Evolutionary conservation across 2,113 vertebrate genomes (phyloP).

Genomic region (Microcebus murinus): DNA sequence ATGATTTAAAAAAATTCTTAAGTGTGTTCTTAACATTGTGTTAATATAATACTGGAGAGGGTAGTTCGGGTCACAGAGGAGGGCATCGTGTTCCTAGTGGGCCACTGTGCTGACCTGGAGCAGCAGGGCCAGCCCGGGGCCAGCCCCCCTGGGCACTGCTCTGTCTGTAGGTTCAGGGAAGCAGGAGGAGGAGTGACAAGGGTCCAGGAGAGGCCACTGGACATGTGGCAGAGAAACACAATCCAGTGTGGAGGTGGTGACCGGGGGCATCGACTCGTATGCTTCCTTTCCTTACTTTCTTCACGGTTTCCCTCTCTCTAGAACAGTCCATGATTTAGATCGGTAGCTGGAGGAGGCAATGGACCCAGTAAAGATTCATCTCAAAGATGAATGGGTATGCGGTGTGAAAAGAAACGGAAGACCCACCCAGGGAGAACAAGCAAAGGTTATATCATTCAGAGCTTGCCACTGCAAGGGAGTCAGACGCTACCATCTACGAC

Average conservation of each 20-base stretch:
- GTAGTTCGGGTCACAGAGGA: neutral
- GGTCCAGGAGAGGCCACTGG: neutral
- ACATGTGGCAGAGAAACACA: fast-evolving
- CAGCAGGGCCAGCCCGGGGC: neutral
- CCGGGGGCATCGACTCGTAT: too few relatives aligned
- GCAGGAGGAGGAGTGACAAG: neutral
- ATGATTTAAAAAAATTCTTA: neutral
- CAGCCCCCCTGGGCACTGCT: too few relatives aligned
- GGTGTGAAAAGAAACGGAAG: neutral
- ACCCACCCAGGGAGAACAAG: neutral
- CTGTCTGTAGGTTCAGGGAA: neutral
- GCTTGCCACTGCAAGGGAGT: neutral
- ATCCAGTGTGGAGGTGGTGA: neutral
- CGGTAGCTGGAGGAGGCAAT: neutral
- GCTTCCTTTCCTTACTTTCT: neutral
- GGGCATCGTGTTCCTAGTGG: too few relatives aligned
- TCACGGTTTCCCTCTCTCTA: neutral
- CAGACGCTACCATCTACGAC: neutral
- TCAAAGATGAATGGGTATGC: neutral
- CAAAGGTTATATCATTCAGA: neutral
- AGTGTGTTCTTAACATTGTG: neutral
- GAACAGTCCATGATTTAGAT: neutral
- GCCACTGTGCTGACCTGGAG: neutral
- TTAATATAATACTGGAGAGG: too few relatives aligned
- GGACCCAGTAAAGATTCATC: neutral